A percentile compares a stretch with the other conserved stretches of the same genome.
Conservation (phyloP, 2,888 invertebrate genomes). For the Drosophila emarginata region DNA sequence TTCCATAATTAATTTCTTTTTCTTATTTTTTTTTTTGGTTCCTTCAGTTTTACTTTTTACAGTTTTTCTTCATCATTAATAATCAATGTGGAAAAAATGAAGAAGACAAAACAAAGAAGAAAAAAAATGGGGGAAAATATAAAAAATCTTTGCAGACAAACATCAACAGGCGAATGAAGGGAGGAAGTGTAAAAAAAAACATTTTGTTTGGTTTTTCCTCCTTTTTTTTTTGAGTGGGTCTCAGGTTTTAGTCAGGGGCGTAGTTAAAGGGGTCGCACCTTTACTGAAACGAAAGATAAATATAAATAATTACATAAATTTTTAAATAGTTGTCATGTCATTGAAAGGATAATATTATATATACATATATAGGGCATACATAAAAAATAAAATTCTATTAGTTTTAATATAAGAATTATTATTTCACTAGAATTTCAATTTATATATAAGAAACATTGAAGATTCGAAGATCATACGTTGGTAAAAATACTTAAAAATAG, state of each 20-base stretch:
- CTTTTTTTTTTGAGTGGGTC: neutral
- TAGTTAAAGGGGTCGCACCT: neutral
- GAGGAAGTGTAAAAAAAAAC: neutral
- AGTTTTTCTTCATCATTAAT: constrained; percentile 67
- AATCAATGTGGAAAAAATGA: constrained; percentile 58
- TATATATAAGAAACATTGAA: too few relatives aligned
- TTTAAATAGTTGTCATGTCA: too few relatives aligned
- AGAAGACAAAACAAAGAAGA: neutral
- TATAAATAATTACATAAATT: too few relatives aligned
- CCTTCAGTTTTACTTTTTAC: constrained; percentile 53
- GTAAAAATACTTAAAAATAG: too few relatives aligned
- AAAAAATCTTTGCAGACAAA: constrained; percentile 18
- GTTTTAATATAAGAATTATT: too few relatives aligned
- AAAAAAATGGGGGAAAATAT: constrained; percentile 2
- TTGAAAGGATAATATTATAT: too few relatives aligned
- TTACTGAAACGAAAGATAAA: neutral
- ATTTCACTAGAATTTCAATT: too few relatives aligned
- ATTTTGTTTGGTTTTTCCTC: constrained; percentile 8
- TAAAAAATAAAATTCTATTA: too few relatives aligned
- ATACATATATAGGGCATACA: too few relatives aligned
- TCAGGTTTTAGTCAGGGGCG: neutral
- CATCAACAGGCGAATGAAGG: constrained; percentile 3
- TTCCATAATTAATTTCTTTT: constrained; percentile 81
- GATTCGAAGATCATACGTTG: too few relatives aligned
- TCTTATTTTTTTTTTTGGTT: constrained; percentile 54